Evolutionary conservation across 2,797 vertebrate species (phyloP).

Genomic region (Melanotaenia parkinsoni): DNA sequence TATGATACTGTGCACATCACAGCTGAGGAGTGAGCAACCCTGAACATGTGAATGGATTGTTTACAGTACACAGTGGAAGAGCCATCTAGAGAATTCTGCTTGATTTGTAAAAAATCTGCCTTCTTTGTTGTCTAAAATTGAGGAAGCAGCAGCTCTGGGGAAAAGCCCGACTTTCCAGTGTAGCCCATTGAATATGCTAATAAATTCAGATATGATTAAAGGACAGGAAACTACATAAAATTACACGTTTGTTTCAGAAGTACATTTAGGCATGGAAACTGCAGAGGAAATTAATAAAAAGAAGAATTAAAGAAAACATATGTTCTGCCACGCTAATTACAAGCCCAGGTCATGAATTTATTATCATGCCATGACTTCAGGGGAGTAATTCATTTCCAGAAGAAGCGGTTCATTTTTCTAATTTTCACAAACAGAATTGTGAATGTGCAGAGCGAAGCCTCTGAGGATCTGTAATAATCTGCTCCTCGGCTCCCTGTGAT

Average conservation of each 20-base stretch:
- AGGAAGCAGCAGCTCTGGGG: not conserved
- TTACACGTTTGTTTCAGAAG: not conserved
- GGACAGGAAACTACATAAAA: not conserved
- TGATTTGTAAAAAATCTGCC: too few relatives aligned
- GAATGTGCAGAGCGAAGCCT: constrained; percentile 3
- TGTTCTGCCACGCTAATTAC: constrained; percentile 25
- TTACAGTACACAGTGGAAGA: not conserved
- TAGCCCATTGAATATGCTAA: not conserved
- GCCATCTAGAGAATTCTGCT: not conserved
- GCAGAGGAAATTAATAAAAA: not conserved
- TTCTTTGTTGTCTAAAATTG: too few relatives aligned
- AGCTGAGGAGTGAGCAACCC: too few relatives aligned
- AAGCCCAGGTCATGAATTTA: constrained; percentile 20
- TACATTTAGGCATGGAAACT: not conserved
- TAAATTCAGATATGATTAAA: not conserved
- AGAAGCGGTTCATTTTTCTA: constrained; percentile 13
- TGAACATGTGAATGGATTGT: not conserved
- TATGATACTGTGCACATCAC: too few relatives aligned
- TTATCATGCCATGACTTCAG: constrained; percentile 12
- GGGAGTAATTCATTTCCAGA: constrained; percentile 13
- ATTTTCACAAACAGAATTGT: constrained; percentile 24
- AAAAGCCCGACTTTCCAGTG: not conserved
- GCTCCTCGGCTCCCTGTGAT: constrained; percentile 35
- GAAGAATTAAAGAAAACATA: constrained; percentile 3
- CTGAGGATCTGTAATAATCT: constrained; percentile 34